Conservation (phyloP, 23 tunicate genomes). For the Trididemnum nubilum region DNA sequence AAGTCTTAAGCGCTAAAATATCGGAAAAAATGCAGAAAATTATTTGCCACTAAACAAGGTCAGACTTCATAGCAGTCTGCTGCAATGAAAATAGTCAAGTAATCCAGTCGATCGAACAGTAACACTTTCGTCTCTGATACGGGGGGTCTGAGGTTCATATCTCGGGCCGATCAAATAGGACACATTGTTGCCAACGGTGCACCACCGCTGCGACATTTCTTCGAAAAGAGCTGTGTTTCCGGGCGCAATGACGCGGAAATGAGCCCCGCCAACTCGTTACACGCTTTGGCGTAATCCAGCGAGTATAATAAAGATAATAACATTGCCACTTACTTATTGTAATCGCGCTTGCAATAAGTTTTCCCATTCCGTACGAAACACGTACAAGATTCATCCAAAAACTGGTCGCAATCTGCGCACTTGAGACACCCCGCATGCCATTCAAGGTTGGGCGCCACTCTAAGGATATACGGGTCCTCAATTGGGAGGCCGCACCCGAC, state of each 20-base stretch:
- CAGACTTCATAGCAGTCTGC: background rate
- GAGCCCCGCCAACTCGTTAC: too few species aligned
- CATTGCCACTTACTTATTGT: conserved; percentile 48
- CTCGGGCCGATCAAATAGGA: too few species aligned
- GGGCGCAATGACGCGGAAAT: too few species aligned
- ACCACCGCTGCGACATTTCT: too few species aligned
- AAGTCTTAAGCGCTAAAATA: too few species aligned
- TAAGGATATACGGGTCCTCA: conserved; percentile 63
- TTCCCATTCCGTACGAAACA: conserved; percentile 89
- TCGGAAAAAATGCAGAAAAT: background rate
- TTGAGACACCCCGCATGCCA: conserved; percentile 94
- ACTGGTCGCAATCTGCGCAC: conserved; percentile 90
- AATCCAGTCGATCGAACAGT: too few species aligned
- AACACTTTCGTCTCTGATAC: too few species aligned
- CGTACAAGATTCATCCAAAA: conserved; percentile 77
- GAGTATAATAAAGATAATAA: too few species aligned
- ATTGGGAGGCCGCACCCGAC: conserved; percentile 85
- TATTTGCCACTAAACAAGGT: background rate
- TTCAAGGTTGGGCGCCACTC: conserved; percentile 87
- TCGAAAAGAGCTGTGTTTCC: too few species aligned
- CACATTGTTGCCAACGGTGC: too few species aligned
- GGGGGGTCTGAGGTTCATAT: too few species aligned
- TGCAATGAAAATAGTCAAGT: background rate
- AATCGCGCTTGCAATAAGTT: conserved; percentile 86
- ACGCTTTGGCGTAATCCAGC: too few species aligned